Percentiles rank a stretch among this genome's conserved stretches.
These are phyloP conservation scores for Oryctes rhinoceros DNA, from an alignment of 1,140 invertebrate genomes.

Conservation along the genomic window DNA sequence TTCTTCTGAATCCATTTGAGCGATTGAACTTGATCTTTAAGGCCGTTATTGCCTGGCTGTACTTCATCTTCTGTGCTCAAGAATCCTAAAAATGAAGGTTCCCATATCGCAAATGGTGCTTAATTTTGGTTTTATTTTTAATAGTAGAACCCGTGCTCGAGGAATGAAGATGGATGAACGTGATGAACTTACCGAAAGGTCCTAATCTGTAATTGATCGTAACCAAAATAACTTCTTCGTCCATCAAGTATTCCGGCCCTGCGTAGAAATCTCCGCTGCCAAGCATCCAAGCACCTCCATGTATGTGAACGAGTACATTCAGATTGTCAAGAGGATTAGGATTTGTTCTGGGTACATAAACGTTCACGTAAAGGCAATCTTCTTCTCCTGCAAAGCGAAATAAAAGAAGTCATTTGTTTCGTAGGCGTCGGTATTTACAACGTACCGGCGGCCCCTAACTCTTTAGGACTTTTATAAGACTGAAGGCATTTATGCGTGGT, in stretches of 20 bases:
- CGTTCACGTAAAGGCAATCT: conserved; percentile 45
- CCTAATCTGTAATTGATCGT: conserved; percentile 71
- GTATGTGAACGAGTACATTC: conserved; percentile 66
- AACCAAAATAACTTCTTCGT: conserved; percentile 67
- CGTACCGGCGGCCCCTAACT: neutral
- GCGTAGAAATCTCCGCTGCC: conserved; percentile 55
- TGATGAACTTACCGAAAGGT: conserved; percentile 61
- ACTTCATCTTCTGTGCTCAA: conserved; percentile 50
- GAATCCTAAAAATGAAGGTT: conserved; percentile 46
- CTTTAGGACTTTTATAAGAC: neutral
- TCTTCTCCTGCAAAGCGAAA: conserved; percentile 30
- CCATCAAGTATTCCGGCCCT: conserved; percentile 66
- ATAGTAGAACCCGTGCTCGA: too few species aligned
- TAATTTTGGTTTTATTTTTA: too few species aligned
- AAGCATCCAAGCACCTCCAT: conserved; percentile 67
- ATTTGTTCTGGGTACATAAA: conserved; percentile 51
- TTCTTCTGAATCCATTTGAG: conserved; percentile 69
- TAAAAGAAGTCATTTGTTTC: too few species aligned
- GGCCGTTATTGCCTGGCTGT: conserved; percentile 64
- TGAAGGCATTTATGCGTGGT: conserved; percentile 9
- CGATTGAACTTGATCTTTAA: conserved; percentile 67
- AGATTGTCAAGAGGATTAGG: conserved; percentile 54
- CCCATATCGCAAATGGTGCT: too few species aligned
- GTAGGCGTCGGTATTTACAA: neutral
- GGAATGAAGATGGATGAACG: neutral